phyloP scores from a whole-genome alignment of 2,888 invertebrate species.

The Eupsilia transversa region DNA sequence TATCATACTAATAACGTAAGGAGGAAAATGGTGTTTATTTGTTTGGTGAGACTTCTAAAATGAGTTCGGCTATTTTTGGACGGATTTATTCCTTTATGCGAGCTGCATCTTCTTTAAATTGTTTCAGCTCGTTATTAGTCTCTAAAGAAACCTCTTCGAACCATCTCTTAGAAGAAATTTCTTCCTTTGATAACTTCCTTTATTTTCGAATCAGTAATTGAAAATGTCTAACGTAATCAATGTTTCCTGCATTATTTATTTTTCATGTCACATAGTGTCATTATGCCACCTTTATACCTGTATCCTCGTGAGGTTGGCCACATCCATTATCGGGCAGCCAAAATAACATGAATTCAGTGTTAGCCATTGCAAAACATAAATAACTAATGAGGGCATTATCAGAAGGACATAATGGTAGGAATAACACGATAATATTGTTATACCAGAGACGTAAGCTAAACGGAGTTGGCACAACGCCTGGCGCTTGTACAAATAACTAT shows the following conservation, averaged over 20 bases:
- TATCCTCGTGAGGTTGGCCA: neutral
- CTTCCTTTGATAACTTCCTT: neutral
- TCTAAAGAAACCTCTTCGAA: neutral
- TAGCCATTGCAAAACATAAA: conserved; percentile 51
- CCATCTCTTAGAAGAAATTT: neutral
- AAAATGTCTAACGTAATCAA: too few species aligned
- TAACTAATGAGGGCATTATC: conserved; percentile 65
- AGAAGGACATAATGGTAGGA: conserved; percentile 71
- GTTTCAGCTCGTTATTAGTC: neutral
- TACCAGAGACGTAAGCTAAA: conserved; percentile 75
- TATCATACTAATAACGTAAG: conserved; percentile 51
- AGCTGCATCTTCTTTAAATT: neutral
- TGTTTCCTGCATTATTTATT: too few species aligned
- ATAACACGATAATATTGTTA: conserved; percentile 81
- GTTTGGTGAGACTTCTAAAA: conserved; percentile 17
- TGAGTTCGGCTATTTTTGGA: neutral
- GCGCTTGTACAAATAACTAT: conserved; percentile 63
- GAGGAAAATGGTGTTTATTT: conserved; percentile 49
- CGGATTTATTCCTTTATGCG: neutral
- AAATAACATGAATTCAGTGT: conserved; percentile 26
- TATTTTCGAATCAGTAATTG: neutral
- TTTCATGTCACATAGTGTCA: too few species aligned
- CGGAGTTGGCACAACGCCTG: conserved; percentile 74
- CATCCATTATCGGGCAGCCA: conserved; percentile 7
- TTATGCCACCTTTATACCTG: neutral